Base-by-base conservation (phyloP, 2,113 vertebrate genomes). In the Sebastes fasciatus region DNA sequence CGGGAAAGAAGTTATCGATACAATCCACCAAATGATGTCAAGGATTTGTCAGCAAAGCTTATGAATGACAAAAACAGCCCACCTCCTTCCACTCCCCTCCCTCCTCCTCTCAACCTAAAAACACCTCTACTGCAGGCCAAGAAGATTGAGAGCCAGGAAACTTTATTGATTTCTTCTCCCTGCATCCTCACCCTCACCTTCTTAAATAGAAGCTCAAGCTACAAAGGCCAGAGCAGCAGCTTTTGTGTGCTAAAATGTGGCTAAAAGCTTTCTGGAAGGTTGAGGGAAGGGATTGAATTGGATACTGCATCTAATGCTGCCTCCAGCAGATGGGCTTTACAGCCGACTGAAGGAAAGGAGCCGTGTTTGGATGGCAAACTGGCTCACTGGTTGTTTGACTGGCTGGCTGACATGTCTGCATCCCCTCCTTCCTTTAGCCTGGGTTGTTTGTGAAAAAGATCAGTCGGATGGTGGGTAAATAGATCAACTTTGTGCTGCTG, bases 241-340 rank as follows among this genome's bases (percentile, higher is more conserved):
- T 97, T 98, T 97, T 98, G 97, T 97, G 96, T 94, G 95, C 97
- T 97, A 98, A 97, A 98, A 98, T 96, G 96, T 96, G 96, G 96
- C 97, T 97, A 97, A 97, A 97, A 97, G 97, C 97, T 96, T 96
- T 96, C 95, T 95, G 91, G 94, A 96, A 95, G 95, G 88, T 91
- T 92, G 93, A 94, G 84, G 93, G 85, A 93, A 94, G 90, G 92
- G 96, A 97, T 98, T 97, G 97, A 96, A 97, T 98, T 96, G 96
- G 96, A 97, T 96, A 96, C 97, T 97, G 96, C 96, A 94, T 96
- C 96, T 97, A 94, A 94, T 93, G 88, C 91, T 90, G 89, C 88
- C 87, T 93, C 90, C 88, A 91, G 90, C 90, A 93, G 92, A 94
- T 88, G 94, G 93, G 91, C 87, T 94, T 93, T 94, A 89, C 80